Base-by-base conservation (phyloP, 37 sponge, comb jelly and placozoan species). In the Aplysina aerophoba region DNA sequence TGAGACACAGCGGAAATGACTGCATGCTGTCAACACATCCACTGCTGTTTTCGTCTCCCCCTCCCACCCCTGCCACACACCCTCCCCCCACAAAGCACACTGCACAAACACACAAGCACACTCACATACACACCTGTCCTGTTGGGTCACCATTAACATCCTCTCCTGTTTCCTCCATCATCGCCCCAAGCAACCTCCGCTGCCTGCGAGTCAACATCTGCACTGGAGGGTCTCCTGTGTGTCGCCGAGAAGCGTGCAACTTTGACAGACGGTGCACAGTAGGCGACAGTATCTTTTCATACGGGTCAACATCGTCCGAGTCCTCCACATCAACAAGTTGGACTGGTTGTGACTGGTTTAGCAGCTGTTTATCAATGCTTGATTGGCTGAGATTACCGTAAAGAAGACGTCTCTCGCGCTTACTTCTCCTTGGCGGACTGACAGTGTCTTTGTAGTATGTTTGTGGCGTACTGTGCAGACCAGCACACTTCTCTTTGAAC, bases 261-360 rank as follows among this genome's bases (percentile, higher is more conserved):
- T 24, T 24, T 69, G 39, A 24, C 58, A 84, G 21, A 13, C 54
- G 33, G 14, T 83, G 68, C 17, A 34, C 25, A 11, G 34, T 22
- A 16, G 91, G 94, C 1, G 94, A 93, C 2, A 93, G 80, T 0
- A 93, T 72, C 61, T 90, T 93, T 80, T 93, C 94, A 68, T 93
- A 93, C 0, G 94, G 94, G 11, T 93, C 94, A 85, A 93, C 13
- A 15, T 79, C 88, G 41, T 93, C 94, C 84, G 90, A 65, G 64
- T 61, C 87, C 24, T 88, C 88, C 24, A 83, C 73, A 8, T 37
- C 41, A n/a, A 81, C 73, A 11, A 85, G 72, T 6, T 58, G 41
- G 13, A 44, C 36, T 0, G 78, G 64, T 15, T 27, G 27, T 15
- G 79, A 44, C n/a, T 31, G 57, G 55, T 92, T 79, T 12, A 81